phyloP scores from a whole-genome alignment of 2,797 vertebrate species.

The Mastacembelus armatus region DNA sequence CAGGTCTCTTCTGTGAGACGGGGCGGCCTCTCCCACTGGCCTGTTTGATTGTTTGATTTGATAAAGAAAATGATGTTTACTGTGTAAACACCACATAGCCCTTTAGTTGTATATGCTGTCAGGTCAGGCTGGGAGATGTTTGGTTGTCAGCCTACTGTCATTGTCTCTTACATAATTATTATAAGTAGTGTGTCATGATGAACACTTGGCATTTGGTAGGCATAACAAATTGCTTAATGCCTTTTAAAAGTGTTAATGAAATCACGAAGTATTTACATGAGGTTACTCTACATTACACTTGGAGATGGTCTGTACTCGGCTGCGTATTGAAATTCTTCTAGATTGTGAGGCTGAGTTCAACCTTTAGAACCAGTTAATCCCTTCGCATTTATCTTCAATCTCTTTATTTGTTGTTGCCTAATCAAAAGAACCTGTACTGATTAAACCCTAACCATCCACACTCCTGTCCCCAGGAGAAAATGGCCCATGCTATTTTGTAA shows the following conservation, averaged over 20 bases:
- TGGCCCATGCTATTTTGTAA: not conserved
- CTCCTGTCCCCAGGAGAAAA: not conserved
- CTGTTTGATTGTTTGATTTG: constrained; percentile 7
- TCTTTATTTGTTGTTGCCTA: not conserved
- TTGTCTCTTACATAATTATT: not conserved
- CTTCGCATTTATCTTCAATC: not conserved
- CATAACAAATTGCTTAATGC: constrained; percentile 1
- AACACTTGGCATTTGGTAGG: constrained; percentile 23
- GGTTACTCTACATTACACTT: not conserved
- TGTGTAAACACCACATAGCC: constrained; percentile 52
- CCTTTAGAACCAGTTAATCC: not conserved
- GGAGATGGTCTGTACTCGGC: not conserved
- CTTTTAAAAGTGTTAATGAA: constrained; percentile 13
- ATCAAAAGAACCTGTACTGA: not conserved
- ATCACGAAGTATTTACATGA: not conserved
- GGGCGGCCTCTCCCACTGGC: not conserved
- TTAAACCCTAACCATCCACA: not conserved
- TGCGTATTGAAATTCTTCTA: not conserved
- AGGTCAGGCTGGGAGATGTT: constrained; percentile 3
- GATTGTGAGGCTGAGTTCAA: constrained; percentile 4
- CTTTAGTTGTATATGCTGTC: constrained; percentile 1
- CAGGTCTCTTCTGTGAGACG: constrained; percentile 3
- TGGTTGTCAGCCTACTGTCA: constrained; percentile 2
- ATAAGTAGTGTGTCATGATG: constrained; percentile 6
- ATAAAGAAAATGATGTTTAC: constrained; percentile 58